A percentile compares a stretch with the other conserved stretches of the same genome.
phyloP scores from a whole-genome alignment of 2,797 vertebrate genomes.

The Nannoperca australis region DNA sequence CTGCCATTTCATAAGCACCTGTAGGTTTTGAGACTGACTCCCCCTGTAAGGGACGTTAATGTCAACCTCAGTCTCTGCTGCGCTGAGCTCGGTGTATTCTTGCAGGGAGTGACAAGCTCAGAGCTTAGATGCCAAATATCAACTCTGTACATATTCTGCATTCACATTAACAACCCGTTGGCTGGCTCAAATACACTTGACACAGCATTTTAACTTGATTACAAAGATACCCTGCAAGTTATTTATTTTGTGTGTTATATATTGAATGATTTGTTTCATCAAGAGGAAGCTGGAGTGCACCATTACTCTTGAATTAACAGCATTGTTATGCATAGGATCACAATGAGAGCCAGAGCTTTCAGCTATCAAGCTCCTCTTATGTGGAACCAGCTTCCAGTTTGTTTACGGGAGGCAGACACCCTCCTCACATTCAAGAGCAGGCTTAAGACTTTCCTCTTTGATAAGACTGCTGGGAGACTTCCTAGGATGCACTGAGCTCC shows the following conservation, averaged over 20 bases:
- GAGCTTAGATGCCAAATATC: constrained; percentile 1
- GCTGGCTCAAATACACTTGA: not conserved
- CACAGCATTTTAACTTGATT: not conserved
- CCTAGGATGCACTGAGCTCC: no score
- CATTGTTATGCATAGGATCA: not conserved
- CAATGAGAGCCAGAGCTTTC: no score
- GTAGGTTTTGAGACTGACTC: not conserved
- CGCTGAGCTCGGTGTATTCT: constrained; percentile 12
- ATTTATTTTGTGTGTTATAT: constrained; percentile 1
- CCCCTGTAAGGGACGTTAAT: not conserved
- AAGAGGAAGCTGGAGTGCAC: not conserved
- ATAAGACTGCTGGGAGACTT: no score
- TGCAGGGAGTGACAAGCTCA: constrained; percentile 14
- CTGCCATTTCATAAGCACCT: constrained; percentile 19
- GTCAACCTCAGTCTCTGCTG: constrained; percentile 6
- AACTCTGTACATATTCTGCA: constrained; percentile 5
- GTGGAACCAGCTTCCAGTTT: no score
- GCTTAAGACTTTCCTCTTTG: no score
- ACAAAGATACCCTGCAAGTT: not conserved
- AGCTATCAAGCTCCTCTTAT: no score
- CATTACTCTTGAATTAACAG: not conserved
- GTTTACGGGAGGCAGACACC: no score
- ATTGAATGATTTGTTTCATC: not conserved
- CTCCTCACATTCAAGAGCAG: no score
- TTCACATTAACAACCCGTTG: not conserved